Percentiles rank a stretch among this genome's conserved stretches.
These are phyloP conservation scores for Dendrolimus kikuchii DNA, from an alignment of 1,140 invertebrate genomes.

Conservation along the genomic window DNA sequence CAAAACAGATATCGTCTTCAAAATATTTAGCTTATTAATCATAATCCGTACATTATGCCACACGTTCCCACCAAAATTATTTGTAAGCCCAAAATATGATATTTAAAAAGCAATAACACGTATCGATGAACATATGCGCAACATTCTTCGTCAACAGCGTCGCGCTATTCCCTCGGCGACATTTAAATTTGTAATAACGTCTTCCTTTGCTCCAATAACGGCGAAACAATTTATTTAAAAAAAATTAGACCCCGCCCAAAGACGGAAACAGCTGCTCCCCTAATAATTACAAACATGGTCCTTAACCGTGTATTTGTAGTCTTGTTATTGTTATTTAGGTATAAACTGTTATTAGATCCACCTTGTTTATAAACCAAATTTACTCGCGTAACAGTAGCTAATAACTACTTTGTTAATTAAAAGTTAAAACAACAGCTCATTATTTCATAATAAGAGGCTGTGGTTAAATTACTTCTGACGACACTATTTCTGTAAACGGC, in stretches of 20 bases:
- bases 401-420: constrained; percentile 5
- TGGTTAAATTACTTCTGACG: too few relatives aligned
- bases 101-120: too few relatives aligned
- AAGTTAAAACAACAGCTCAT: neutral
- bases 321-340: constrained; percentile 19
- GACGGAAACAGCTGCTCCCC: constrained; percentile 64
- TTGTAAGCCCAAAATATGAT: too few relatives aligned
- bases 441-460: too few relatives aligned
- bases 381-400: too few relatives aligned
- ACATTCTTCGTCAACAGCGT: constrained; percentile 54
- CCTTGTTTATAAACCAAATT: constrained; percentile 5
- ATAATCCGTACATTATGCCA: too few relatives aligned
- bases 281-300: constrained; percentile 57
- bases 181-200: constrained; percentile 63
- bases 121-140: constrained; percentile 47
- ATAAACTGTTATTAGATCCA: constrained; percentile 20
- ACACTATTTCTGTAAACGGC: too few relatives aligned
- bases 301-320: constrained; percentile 20
- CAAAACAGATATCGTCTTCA: too few relatives aligned
- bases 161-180: constrained; percentile 48
- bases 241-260: constrained; percentile 50
- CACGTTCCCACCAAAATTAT: too few relatives aligned
- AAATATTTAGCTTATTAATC: too few relatives aligned
- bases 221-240: constrained; percentile 49
- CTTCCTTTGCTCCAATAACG: constrained; percentile 52